Conservation (phyloP, 1,140 invertebrate genomes). For the Sycobia sp. region DNA sequence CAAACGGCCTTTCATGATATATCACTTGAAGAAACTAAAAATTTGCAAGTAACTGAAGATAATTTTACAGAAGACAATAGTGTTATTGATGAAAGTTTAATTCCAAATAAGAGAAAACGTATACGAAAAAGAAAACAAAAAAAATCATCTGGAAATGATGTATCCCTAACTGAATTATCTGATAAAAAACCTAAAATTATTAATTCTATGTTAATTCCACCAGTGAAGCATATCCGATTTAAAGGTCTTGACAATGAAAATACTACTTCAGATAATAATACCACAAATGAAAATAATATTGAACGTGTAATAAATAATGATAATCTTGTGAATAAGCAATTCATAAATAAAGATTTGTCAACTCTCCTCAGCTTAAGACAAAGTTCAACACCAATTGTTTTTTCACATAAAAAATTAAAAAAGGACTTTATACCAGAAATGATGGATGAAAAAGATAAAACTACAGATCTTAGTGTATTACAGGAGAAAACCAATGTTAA, state of each 20-base stretch:
- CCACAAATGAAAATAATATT: background rate
- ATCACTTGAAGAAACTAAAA: conserved; percentile 12
- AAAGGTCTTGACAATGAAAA: conserved; percentile 26
- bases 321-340: conserved; percentile 16
- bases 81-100: background rate
- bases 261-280: conserved; percentile 1
- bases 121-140: conserved; percentile 37
- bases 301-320: conserved; percentile 20
- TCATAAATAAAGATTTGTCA: conserved; percentile 25
- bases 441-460: conserved; percentile 2
- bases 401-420: conserved; percentile 35
- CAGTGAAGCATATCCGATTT: conserved; percentile 46
- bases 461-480: background rate
- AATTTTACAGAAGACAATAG: conserved; percentile 28
- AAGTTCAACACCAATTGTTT: conserved; percentile 44
- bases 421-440: background rate
- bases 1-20: conserved; percentile 34
- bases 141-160: conserved; percentile 11
- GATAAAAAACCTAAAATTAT: conserved; percentile 41
- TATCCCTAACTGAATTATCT: background rate
- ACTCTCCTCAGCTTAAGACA: conserved; percentile 43
- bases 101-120: conserved; percentile 35
- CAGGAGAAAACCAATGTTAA: background rate
- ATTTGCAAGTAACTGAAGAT: conserved; percentile 35
- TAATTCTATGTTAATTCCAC: conserved; percentile 35